Base-by-base conservation (phyloP, 2,113 vertebrate genomes). In the Bubo bubo region DNA sequence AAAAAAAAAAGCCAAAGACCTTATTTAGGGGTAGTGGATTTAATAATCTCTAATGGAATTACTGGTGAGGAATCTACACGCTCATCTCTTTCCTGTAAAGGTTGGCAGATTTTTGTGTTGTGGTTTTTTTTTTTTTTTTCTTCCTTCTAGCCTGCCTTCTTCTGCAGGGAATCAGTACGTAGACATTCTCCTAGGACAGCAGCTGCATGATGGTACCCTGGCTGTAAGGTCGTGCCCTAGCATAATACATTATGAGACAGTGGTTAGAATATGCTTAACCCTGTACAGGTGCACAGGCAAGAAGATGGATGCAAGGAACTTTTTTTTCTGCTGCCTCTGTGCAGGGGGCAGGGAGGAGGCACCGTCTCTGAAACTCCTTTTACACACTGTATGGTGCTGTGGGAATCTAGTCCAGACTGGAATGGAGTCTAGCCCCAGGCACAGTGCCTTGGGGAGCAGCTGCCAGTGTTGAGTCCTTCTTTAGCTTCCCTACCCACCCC, bases 31-130 rank as follows among this genome's bases (percentile, higher is more conserved):
- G 14, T 30, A 87, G 55, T 7, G 77, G 81, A 87, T 90, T 92
- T 90, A 95, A 93, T 95, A 80, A 87, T 74, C 52, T 86, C 45
- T 70, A 74, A 81, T 92, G 56, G 59, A 85, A 92, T 91, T 90
- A 34, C 60, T 55, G 71, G 12, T 67, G 47, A 79, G 56, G 83
- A 71, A 60, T 83, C 58, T 87, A 58, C 85, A 53, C n/a, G 24
- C 64, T 95, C 71, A 63, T 92, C 75, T 82, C 60, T 74, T 92
- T 86, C 94, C 74, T 82, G 66, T 45, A 63, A 94, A 66, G 50
- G 45, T 9, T 45, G 43, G 43, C 43, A 45, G 16, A 45, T 47
- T 47, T 47, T 19, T 47, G 45, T 47, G 18, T 21, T 47, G 8
- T 21, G 8, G 19, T 21, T 47, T 47, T 47, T 47, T 20, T 76